Evolutionary conservation across 1,140 invertebrate species (phyloP), one percentile per base, ranked within the genome.

Genomic region (Chrysoperla carnea): DNA sequence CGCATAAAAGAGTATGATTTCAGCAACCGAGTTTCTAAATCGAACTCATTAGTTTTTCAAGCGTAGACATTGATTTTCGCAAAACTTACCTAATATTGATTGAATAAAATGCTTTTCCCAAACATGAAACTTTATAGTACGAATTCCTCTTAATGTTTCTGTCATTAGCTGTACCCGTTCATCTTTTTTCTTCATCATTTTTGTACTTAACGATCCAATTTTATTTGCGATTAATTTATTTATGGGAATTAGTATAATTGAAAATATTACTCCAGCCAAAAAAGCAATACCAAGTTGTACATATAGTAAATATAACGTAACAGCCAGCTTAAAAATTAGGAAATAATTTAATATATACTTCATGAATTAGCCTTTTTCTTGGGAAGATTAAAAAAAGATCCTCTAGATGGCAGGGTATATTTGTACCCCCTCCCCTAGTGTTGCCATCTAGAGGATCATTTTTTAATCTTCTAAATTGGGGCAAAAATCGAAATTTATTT

Each of bases 171-270:
- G 84, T 1, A 99, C 83, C 53, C 94, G 72, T 13, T 72, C 60
- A 66, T 99, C 95, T 68, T 99, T 99, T 49, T 78, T 73, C 8
- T 68, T 60, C 93, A 99, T 97, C 66, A 97, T 72, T 56, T 82
- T 76, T 44, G 70, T 78, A 55, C 90, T 96, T 12, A 92, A 69
- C 36, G 73, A 50, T 46, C 84, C 90, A 56, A 98, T 97, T 68
- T 91, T 86, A 48, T 77, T 78, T 3, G 91, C 90, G 44, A 99
- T 73, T 47, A 74, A 58, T 61, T 87, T 82, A 61, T 98, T 99
- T n/a, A 98, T 76, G 3, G 94, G 93, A 55, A 99, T 92, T 6
- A 98, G 61, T 29, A 95, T 50, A 2, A 95, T 59, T 11, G 84
- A 80, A 65, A 97, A 93, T 3, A 63, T 61, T 2, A 98, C 66